Evolutionary conservation across 1,140 invertebrate species (phyloP).

Genomic region (Onthophagus taurus): DNA sequence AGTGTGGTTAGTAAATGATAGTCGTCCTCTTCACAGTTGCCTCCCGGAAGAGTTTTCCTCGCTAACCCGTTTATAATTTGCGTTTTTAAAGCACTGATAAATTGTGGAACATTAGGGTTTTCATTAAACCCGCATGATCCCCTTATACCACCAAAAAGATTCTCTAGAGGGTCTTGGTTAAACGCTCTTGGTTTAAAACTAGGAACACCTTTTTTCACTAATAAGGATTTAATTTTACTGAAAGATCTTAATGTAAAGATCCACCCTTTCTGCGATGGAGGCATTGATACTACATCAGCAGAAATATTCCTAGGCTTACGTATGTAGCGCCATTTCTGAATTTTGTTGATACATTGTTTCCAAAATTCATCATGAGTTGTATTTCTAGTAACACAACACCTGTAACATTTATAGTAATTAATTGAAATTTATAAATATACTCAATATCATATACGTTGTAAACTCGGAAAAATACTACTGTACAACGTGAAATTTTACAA

Average conservation of each 20-base stretch:
- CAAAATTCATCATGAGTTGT: not conserved
- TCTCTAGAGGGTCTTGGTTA: not conserved
- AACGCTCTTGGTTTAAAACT: not conserved
- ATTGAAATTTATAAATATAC: too few species aligned
- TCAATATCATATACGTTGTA: too few species aligned
- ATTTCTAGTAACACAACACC: not conserved
- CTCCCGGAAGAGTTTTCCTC: not conserved
- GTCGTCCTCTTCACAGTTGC: constrained; percentile 1
- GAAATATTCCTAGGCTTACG: not conserved
- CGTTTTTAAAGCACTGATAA: not conserved
- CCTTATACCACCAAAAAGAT: not conserved
- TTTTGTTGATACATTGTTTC: not conserved
- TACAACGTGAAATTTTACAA: too few species aligned
- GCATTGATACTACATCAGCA: not conserved
- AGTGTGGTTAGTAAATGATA: not conserved
- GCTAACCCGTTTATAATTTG: not conserved
- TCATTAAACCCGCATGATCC: not conserved
- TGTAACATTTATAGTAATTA: too few species aligned
- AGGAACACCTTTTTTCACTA: not conserved
- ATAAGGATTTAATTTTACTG: not conserved
- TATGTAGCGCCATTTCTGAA: not conserved
- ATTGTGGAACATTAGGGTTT: not conserved
- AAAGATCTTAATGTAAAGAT: not conserved
- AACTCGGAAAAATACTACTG: too few species aligned
- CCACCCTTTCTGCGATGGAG: not conserved